Base-by-base conservation (phyloP, 2,113 vertebrate species). In the Megaptera novaeangliae region DNA sequence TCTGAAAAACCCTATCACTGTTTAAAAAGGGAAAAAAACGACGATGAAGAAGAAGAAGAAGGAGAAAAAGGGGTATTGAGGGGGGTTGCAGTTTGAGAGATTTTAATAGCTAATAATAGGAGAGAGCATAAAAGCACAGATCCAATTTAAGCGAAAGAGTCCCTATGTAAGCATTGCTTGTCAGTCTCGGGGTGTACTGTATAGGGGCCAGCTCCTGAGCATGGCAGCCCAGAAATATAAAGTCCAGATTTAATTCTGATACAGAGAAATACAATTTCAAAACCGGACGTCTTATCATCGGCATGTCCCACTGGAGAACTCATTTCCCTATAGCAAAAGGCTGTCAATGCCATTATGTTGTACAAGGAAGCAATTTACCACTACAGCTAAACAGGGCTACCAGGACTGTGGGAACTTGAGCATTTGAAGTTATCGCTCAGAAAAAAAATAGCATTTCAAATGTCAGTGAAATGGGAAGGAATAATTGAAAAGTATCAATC, bases 401-500 rank as follows among this genome's bases (percentile, higher is more conserved):
- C 98, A 97, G 98, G 98, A 98, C 99, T 99, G 99, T 99, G 99
- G 99, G 99, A 99, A 99, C 99, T 99, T 99, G 99, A 99, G 99
- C 99, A 99, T 99, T 99, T 99, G 99, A 99, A 99, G 99, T 99
- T 99, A 99, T 99, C 99, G 94, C 98, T 98, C 97, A 97, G 98
- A 96, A 96, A 98, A 98, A 34, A 85, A 91, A 99, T 98, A 99
- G 99, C 99, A 99, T 99, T 99, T 99, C 99, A 99, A 99, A 99
- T 99, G 99, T 99, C 99, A 99, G 98, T 99, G 99, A 99, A 98
- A 99, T 99, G 98, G 99, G 99, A 99, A 99, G 99, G 99, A 99
- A 99, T 99, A 99, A 99, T 99, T 99, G 99, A 99, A 99, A 99
- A 99, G 99, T 99, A 99, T 99, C 99, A 99, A 99, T 99, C 99